Evolutionary conservation across 2,113 vertebrate genomes (phyloP).

Genomic region (Bostrychus sinensis): DNA sequence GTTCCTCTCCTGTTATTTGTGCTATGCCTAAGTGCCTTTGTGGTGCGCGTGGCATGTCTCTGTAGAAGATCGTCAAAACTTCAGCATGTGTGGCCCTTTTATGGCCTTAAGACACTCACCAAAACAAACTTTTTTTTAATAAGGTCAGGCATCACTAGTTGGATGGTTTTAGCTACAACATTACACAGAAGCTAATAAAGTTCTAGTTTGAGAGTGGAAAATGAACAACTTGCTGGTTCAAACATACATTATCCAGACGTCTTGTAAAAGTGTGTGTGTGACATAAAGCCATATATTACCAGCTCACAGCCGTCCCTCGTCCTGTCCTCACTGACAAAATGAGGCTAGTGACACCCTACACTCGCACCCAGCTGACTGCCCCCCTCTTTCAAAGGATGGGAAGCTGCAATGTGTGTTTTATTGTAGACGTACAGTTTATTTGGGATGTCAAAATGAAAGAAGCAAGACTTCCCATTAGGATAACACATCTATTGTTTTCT

Average conservation of each 20-base stretch:
- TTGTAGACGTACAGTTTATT: slow-evolving; percentile 11
- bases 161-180: slow-evolving; percentile 43
- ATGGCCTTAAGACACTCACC: slow-evolving; percentile 21
- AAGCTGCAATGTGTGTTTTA: slow-evolving; percentile 20
- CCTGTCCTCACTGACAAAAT: slow-evolving; percentile 70
- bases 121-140: slow-evolving; percentile 48
- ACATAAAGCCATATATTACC: slow-evolving; percentile 62
- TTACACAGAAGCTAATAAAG: slow-evolving; percentile 38
- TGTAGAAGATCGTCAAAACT: slow-evolving; percentile 58
- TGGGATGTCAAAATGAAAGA: slow-evolving; percentile 12
- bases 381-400: slow-evolving; percentile 26
- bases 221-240: slow-evolving; percentile 13
- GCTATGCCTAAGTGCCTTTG: slow-evolving; percentile 45
- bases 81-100: slow-evolving; percentile 62
- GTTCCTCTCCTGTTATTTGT: slow-evolving; percentile 46
- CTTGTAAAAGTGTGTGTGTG: slow-evolving; percentile 61
- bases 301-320: slow-evolving; percentile 42
- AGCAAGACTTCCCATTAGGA: neutral
- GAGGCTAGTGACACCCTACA: slow-evolving; percentile 76
- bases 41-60: slow-evolving; percentile 42
- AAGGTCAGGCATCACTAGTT: slow-evolving; percentile 34
- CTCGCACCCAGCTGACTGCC: slow-evolving; percentile 47
- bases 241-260: slow-evolving; percentile 46
- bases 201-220: slow-evolving; percentile 9
- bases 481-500: neutral